These are phyloP conservation scores for Channa striata DNA, from an alignment of 2,797 vertebrate genomes.

Conservation along the genomic window DNA sequence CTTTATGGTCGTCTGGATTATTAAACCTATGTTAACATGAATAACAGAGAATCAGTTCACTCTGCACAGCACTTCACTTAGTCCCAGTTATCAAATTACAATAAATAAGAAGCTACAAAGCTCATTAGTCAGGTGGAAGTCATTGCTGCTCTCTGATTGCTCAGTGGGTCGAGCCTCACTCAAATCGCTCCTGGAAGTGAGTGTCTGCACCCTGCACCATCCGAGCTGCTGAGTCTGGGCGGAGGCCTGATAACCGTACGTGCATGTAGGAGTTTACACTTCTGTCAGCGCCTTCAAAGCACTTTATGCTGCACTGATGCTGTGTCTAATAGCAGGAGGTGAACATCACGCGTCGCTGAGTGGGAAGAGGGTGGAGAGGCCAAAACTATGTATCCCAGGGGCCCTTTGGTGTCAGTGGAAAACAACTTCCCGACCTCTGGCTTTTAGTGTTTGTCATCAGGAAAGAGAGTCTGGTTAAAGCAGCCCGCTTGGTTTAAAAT, in stretches of 20 bases:
- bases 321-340: slow-evolving; percentile 79
- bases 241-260: slow-evolving; percentile 47
- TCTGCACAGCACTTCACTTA: no score
- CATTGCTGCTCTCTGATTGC: no score
- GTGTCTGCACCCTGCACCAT: not conserved
- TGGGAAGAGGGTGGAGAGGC: slow-evolving; percentile 49
- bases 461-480: slow-evolving; percentile 42
- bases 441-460: slow-evolving; percentile 61
- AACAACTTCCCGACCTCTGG: slow-evolving; percentile 59
- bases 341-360: slow-evolving; percentile 56
- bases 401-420: slow-evolving; percentile 48
- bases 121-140: no score
- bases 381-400: slow-evolving; percentile 67
- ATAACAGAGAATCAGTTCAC: no score
- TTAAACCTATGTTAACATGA: no score
- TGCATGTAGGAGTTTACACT: slow-evolving; percentile 32
- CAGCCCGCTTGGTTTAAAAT: slow-evolving; percentile 13
- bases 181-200: no score
- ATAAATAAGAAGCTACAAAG: no score
- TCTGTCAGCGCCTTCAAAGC: slow-evolving; percentile 55
- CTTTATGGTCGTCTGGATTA: no score
- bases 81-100: no score
- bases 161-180: no score
- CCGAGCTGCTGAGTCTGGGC: slow-evolving; percentile 50
- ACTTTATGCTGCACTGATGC: slow-evolving; percentile 76